Base-by-base conservation (phyloP, 2,888 invertebrate species). In the Drosophila paranaensis region DNA sequence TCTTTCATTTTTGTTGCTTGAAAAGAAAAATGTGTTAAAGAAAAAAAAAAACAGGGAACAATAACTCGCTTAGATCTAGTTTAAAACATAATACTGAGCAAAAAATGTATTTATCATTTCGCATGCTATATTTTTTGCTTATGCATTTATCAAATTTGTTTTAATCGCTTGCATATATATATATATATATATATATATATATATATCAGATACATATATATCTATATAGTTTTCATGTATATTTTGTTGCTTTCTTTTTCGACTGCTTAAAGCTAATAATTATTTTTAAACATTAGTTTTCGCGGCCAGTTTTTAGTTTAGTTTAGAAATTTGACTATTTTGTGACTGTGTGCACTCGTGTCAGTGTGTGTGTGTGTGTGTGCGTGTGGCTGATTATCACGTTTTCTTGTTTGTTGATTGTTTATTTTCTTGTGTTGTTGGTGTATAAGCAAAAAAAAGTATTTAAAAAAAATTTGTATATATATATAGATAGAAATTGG, bases 71-170 rank as follows among this genome's bases (percentile, higher is more conserved):
- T 92, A 91, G 90, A 85, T 88, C 66, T 80, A 89, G 81, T 92
- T 91, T 91, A 91, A 84, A 91, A 91, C 90, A 91, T 92, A 92
- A 92, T 92, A 92, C 92, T 92, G 92, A 92, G 91, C 92, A 91
- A 90, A 91, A 89, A 88, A 91, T 90, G 71, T 86, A 65, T 79
- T 68, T 74, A 70, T 79, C 67, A 85, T 85, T 85, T 82, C 79
- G 75, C 82, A 78, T 76, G 78, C 61, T 78, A 64, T 48, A 75
- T 77, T 79, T 78, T 78, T 71, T 75, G 79, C 71, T 68, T 79
- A 72, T 69, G 72, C 68, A 61, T 76, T 63, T 75, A 60, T 69
- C 55, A 48, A 68, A 61, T 68, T 78, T 67, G 62, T 75, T 71
- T 81, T 68, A 68, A 70, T 80, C 63, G 62, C 68, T 76, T 67